Evolutionary conservation across 2,888 invertebrate genomes (phyloP).

Genomic region (Campaea margaritaria): DNA sequence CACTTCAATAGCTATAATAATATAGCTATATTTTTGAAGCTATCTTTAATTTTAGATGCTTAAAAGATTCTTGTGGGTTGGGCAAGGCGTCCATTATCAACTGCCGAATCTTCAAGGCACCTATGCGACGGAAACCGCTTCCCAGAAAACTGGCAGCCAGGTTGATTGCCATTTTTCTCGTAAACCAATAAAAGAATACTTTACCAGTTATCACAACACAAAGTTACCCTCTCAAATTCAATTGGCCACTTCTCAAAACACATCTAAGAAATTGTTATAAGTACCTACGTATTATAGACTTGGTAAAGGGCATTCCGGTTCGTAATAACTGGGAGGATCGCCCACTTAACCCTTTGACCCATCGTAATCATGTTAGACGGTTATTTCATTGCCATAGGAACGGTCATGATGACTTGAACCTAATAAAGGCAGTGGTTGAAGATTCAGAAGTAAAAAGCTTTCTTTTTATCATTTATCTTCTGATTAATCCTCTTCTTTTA

Average conservation of each 20-base stretch:
- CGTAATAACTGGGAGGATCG: slow-evolving; percentile 49
- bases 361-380: slow-evolving; percentile 67
- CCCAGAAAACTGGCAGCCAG: too few relatives aligned
- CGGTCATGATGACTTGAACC: slow-evolving; percentile 51
- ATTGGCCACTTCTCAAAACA: slow-evolving; percentile 9
- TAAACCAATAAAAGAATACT: not conserved
- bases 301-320: slow-evolving; percentile 28
- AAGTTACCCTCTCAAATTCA: slow-evolving; percentile 3
- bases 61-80: too few relatives aligned
- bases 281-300: slow-evolving; percentile 19
- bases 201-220: not conserved
- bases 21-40: too few relatives aligned
- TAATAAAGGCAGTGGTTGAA: slow-evolving; percentile 41
- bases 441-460: not conserved
- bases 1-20: too few relatives aligned
- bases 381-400: slow-evolving; percentile 57
- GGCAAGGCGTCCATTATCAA: too few relatives aligned
- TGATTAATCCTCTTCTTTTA: too few relatives aligned
- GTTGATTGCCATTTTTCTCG: too few relatives aligned
- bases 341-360: slow-evolving; percentile 70
- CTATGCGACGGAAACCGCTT: too few relatives aligned
- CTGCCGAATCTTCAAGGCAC: too few relatives aligned
- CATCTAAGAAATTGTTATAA: slow-evolving; percentile 23
- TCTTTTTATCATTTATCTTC: not conserved
- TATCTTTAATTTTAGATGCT: too few relatives aligned